Base-by-base conservation (phyloP, 53 echinoderm and acorn worm genomes). In the Pentamera pediparva region DNA sequence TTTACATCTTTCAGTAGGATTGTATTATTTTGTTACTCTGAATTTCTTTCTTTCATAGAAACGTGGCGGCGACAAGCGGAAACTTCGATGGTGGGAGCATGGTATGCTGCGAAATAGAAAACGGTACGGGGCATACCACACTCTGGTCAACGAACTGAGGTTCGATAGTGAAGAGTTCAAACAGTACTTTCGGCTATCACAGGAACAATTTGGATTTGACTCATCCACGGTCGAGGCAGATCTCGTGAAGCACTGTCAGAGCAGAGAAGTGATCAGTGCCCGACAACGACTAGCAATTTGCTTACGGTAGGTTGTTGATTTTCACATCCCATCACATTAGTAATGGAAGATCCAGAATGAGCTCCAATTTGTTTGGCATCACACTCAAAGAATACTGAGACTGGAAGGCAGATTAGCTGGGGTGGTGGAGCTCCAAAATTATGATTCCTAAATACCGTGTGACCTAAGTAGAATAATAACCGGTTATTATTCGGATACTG, bases 241-340 rank as follows among this genome's bases (percentile, higher is more conserved):
- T 56, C 11, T 55, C 21, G 54, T 37, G 24, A 75, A 75, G 36
- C 43, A 45, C 19, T 29, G 30, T 6, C 41, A 45, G 50, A 30
- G 11, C 50, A 45, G 71, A 40, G 36, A 55, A 32, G 35, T 39
- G 34, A 58, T 37, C 30, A 29, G 75, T 33, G 55, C 75, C 29
- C 36, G 75, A 18, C 56, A 58, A 37, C 55, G 75, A 58, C 75
- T 57, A 35, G 75, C 75, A 56, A n/a, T 75, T 19, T 71, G 71
- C 32, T 45, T 71, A 49, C 28, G 53, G 53, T 2, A 49, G n/a
- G n/a, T n/a, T n/a, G n/a, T n/a, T n/a, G n/a, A n/a, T n/a, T n/a
- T n/a, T n/a, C n/a, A n/a, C n/a, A n/a, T n/a, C n/a, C n/a, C n/a
- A n/a, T n/a, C n/a, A n/a, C n/a, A n/a, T n/a, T n/a, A n/a, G n/a